These are phyloP conservation scores for Platygyra sinensis DNA, from an alignment of 64 coral and sea anemone species.

Conservation along the genomic window DNA sequence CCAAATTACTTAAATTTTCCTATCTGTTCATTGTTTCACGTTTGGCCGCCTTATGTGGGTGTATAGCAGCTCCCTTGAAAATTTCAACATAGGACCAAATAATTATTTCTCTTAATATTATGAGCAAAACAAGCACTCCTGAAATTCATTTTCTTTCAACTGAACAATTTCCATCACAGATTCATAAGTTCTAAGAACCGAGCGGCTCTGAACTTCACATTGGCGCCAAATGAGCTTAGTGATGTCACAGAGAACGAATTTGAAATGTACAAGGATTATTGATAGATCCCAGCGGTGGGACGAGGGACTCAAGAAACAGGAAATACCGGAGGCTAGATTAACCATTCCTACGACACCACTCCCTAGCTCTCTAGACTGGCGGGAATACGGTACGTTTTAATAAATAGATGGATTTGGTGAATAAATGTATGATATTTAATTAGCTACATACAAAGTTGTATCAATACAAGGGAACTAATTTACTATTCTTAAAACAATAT, in stretches of 20 bases:
- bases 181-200: slow-evolving; percentile 91
- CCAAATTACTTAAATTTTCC: too few relatives aligned
- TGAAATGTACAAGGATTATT: slow-evolving; percentile 85
- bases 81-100: too few relatives aligned
- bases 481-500: background rate
- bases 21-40: too few relatives aligned
- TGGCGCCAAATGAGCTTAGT: slow-evolving; percentile 82
- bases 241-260: slow-evolving; percentile 93
- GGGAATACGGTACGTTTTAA: slow-evolving; percentile 79
- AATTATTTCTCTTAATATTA: too few relatives aligned
- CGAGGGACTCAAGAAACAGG: slow-evolving; percentile 52
- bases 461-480: too few relatives aligned
- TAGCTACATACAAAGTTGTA: background rate
- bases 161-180: slow-evolving; percentile 4
- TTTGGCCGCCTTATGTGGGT: too few relatives aligned
- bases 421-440: too few relatives aligned
- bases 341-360: slow-evolving; percentile 50
- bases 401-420: too few relatives aligned
- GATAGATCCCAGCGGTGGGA: slow-evolving; percentile 80
- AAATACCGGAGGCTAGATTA: slow-evolving; percentile 68
- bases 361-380: slow-evolving; percentile 81
- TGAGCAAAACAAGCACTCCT: too few relatives aligned
- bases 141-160: background rate
- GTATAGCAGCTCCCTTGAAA: too few relatives aligned
- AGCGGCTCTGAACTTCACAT: slow-evolving; percentile 67